These are phyloP conservation scores for Corbicula japonica DNA, from an alignment of 2,888 invertebrate species.

Conservation along the genomic window DNA sequence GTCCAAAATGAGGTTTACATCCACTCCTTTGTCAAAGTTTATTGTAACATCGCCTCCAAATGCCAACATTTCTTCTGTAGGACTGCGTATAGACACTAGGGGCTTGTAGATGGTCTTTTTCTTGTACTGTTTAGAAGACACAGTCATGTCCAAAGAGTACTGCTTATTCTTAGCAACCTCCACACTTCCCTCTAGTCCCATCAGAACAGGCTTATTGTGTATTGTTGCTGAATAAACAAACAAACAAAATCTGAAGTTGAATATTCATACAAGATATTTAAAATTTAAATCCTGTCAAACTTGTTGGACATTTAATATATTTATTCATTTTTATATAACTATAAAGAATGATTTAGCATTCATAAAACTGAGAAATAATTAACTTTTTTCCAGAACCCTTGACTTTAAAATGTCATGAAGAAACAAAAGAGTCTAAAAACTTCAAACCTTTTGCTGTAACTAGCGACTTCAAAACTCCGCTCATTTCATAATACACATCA, in stretches of 20 bases:
- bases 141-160: constrained; percentile 59
- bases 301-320: no score
- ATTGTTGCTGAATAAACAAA: constrained; percentile 32
- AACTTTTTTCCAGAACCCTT: no score
- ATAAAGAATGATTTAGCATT: no score
- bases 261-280: neutral
- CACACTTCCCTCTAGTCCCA: constrained; percentile 48
- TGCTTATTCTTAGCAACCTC: constrained; percentile 47
- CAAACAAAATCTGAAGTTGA: neutral
- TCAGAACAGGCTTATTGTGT: constrained; percentile 22
- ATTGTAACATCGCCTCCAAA: constrained; percentile 66
- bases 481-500: constrained; percentile 63
- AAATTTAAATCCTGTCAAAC: no score
- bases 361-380: no score
- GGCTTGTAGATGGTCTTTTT: constrained; percentile 65
- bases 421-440: no score
- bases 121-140: constrained; percentile 51
- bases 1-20: constrained; percentile 64
- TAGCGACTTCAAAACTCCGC: constrained; percentile 64
- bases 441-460: constrained; percentile 61
- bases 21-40: constrained; percentile 60
- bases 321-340: no score
- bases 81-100: constrained; percentile 59
- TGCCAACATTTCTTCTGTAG: constrained; percentile 59
- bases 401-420: no score